A percentile compares a stretch with the other conserved stretches of the same genome.
Conservation (phyloP, 2,888 invertebrate genomes). For the Tetanocera ferruginea region DNA sequence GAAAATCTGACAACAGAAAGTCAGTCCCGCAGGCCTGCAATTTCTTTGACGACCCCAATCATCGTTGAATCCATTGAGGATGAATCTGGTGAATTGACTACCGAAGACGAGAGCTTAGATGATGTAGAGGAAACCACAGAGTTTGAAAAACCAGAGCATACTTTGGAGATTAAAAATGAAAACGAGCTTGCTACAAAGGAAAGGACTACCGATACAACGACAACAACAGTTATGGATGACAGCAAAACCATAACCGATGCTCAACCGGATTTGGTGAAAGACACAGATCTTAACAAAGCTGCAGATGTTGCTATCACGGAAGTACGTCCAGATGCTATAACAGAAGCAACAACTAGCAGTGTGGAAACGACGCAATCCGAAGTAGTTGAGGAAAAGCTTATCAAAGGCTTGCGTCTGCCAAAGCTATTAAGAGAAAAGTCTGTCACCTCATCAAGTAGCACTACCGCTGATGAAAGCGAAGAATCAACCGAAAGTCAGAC, state of each 20-base stretch:
- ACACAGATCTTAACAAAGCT: neutral
- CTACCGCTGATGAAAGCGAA: slow-evolving; percentile 29
- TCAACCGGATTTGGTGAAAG: no score
- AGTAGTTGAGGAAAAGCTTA: neutral
- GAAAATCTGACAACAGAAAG: neutral
- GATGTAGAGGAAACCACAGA: slow-evolving; percentile 33
- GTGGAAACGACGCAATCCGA: neutral
- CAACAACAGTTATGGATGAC: no score
- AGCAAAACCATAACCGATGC: no score
- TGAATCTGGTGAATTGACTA: neutral
- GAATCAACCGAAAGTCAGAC: slow-evolving; percentile 28
- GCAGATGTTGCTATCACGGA: neutral
- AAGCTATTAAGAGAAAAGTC: no score
- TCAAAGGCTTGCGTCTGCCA: neutral
- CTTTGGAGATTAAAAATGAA: no score
- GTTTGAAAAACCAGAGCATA: neutral
- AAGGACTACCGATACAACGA: no score
- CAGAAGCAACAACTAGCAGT: no score
- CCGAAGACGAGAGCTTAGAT: slow-evolving; percentile 17
- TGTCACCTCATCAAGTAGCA: slow-evolving; percentile 4
- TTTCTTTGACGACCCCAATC: neutral
- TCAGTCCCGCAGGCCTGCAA: neutral
- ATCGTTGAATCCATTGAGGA: no score
- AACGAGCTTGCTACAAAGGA: no score
- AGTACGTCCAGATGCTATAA: no score